phyloP scores from a whole-genome alignment of 2,113 vertebrate genomes.

The Isurus oxyrinchus region DNA sequence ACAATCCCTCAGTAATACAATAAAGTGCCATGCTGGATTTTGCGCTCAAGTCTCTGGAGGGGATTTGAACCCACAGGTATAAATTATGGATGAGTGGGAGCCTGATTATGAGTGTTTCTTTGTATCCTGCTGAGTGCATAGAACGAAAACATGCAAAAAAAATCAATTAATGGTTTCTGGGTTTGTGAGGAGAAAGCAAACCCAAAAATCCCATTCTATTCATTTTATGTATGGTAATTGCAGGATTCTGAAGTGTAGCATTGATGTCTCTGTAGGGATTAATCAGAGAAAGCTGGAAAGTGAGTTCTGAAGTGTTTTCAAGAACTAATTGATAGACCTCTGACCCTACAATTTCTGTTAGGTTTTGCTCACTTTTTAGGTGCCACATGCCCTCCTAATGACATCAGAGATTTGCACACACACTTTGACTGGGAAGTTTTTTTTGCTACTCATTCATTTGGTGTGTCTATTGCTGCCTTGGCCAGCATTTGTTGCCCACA shows the following conservation, averaged over 20 bases:
- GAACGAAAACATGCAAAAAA: neutral
- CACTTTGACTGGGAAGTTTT: neutral
- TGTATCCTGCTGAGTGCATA: neutral
- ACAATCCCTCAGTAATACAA: neutral
- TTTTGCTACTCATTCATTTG: no score
- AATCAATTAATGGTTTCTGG: neutral
- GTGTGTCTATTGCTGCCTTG: no score
- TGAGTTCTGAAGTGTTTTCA: neutral
- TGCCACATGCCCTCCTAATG: no score
- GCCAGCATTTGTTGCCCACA: no score
- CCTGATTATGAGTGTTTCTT: neutral
- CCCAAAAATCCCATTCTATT: neutral
- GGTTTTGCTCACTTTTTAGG: neutral
- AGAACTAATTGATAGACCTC: neutral
- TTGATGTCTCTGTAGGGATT: neutral
- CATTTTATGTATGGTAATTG: neutral
- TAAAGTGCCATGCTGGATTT: neutral
- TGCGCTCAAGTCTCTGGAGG: neutral
- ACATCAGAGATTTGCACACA: no score
- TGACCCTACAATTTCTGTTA: neutral
- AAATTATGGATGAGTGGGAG: neutral
- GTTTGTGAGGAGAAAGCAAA: neutral
- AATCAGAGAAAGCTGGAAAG: neutral
- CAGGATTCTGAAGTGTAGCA: neutral
- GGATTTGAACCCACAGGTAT: neutral